Evolutionary conservation across 2,888 invertebrate species (phyloP), one percentile per base, ranked within the genome.

Genomic region (Macroteleia sp.): DNA sequence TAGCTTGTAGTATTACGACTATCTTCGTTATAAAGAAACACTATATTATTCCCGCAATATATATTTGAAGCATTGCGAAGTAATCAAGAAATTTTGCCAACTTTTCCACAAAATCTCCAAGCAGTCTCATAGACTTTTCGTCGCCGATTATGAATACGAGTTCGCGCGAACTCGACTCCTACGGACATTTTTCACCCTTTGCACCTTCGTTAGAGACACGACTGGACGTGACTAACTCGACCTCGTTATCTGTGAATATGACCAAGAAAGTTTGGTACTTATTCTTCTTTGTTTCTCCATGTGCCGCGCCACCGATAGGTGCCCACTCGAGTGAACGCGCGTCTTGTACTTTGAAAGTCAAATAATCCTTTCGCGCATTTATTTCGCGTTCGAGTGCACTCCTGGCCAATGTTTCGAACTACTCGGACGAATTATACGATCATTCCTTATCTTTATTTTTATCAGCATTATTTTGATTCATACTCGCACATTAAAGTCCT

Each of bases 71-170:
- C 70, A 77, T 70, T 56, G 76, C 70, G 52, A 70, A 70, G 70
- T 77, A 77, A 70, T 70, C 59, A 70, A 70, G 76, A 59, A 56
- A 57, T 61, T 61, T 70, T 19, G 54, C 41, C 39, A 41, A 52
- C 57, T 75, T 75, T 75, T 75, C 69, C 64, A 19, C 25, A 39
- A 50, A 69, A 57, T 39, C 52, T n/a, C 17, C 19, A 16, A 48
- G 19, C 22, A 1, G 17, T 14, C 46, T 25, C 67, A 41, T 39
- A 36, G 69, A 76, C 76, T 76, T 76, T 76, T 76, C 76, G 69
- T 76, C 70, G 76, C 62, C 76, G 69, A 76, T 76, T 76, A 76
- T 76, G 76, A 76, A 76, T 76, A 70, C 64, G 69, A 70, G 56
- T 76, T 76, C 52, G 64, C 76, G 56, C 69, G 76, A 76, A 76